Evolutionary conservation across 2,797 vertebrate species (phyloP), one percentile per base, ranked within the genome.

Genomic region (Lithobates sylvaticus): DNA sequence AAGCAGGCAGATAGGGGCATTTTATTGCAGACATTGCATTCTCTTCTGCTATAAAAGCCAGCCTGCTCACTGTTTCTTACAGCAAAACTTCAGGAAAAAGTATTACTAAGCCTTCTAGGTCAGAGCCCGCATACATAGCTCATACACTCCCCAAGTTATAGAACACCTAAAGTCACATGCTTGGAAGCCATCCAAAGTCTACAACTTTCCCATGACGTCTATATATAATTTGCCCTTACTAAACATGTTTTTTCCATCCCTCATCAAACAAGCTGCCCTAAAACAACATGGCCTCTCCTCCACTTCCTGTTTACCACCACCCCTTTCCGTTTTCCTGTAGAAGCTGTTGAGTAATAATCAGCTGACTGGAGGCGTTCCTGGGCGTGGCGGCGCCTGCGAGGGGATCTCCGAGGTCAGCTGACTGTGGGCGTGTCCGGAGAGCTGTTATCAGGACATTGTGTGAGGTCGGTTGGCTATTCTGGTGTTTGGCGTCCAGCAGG

Each of bases 301-400:
- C 50, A 54, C 50, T 54, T 54, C 50, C 50, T 54, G 50, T 54
- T 54, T 13, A 3, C 13, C 50, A 54, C 50, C 15, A 6, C 50
- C 16, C 10, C 2, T 67, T n/a, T 16, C 26, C 26, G 3, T 26
- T 29, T 27, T 6, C 12, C 12, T 26, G 10, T 9, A 67, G 26
- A 67, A 67, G 65, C 12, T 69, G 77, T 39, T 79, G 77, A 79
- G 65, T 79, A 68, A 79, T n/a, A 13, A 8, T 79, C 77, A 79
- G 77, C 44, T 81, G 79, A 81, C 47, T 36, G 18, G 42, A 18
- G 26, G n/a, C 78, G 64, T 26, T 5, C 9, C 18, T 61, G 69
- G 79, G 79, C 79, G 79, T 81, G 79, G 67, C 44, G 9, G 27
- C 16, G 65, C 65, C 65, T 65, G 65, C 5, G 26, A 67, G 65